These are phyloP conservation scores for Umimayanthus chanpuru DNA, from an alignment of 92 coral and sea anemone species.

Conservation along the genomic window DNA sequence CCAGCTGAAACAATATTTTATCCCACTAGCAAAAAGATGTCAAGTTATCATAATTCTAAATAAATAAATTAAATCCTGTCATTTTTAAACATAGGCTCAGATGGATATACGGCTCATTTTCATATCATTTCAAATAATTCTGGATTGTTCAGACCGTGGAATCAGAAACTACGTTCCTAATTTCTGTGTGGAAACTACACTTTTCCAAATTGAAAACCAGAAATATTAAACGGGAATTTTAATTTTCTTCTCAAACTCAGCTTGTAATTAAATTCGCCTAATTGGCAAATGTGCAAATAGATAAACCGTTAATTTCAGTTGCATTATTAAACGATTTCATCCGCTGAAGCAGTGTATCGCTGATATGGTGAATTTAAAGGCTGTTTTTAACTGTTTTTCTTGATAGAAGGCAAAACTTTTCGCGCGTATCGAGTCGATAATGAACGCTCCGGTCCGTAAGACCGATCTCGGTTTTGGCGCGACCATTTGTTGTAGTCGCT, in stretches of 20 bases:
- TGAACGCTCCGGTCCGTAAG: neutral
- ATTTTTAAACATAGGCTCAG: too few species aligned
- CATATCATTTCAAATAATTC: neutral
- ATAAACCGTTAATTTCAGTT: neutral
- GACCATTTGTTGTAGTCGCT: slow-evolving; percentile 36
- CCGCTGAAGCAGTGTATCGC: neutral
- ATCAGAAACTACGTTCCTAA: neutral
- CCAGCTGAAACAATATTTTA: too few species aligned
- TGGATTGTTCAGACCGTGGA: neutral
- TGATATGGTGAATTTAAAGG: neutral
- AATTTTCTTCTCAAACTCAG: neutral
- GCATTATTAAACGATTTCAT: neutral
- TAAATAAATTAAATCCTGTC: too few species aligned
- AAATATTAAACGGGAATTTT: neutral
- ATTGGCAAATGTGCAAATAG: too few species aligned
- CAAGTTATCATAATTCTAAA: too few species aligned
- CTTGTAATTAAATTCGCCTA: neutral
- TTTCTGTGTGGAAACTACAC: neutral
- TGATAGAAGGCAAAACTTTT: neutral
- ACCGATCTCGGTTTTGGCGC: neutral
- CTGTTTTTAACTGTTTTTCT: neutral
- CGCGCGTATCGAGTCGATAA: neutral
- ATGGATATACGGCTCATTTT: neutral
- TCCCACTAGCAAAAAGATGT: too few species aligned
- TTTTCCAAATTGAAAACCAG: neutral